Base-by-base conservation (phyloP, 2,888 invertebrate genomes). In the Acleris holmiana region DNA sequence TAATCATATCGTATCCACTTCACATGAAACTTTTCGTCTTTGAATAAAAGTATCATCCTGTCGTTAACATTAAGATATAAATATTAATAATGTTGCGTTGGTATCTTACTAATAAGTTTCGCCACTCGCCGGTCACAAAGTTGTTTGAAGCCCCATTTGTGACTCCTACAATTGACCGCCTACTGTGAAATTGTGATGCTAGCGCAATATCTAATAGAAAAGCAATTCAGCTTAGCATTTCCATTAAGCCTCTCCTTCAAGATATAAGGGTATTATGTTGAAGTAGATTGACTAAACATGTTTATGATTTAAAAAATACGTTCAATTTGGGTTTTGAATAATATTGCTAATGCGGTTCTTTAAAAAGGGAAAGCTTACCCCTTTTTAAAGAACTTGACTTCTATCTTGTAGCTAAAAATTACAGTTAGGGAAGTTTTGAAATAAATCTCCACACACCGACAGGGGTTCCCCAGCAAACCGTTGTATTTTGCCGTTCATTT, bases 371-470 rank as follows among this genome's bases (percentile, higher is more conserved):
- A n/a, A n/a, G n/a, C n/a, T n/a, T n/a, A n/a, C n/a, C n/a, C n/a
- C n/a, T n/a, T n/a, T n/a, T n/a, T n/a, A n/a, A n/a, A n/a, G n/a
- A n/a, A 8, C 13, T 18, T 17, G 13, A 13, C 10, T n/a, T 19
- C 51, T 47, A 21, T 53, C 18, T 29, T 29, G 44, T 53, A 17
- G 13, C 46, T 50, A 19, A n/a, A 57, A 46, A 59, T 67, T 54
- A 65, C 67, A 66, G 60, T 69, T 66, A 65, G 71, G 73, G 72
- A 88, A 88, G 85, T 86, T 89, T 88, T 86, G 79, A 85, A 88
- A 89, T 86, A 85, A 88, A 88, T 85, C 81, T 81, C 76, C 67
- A 73, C 73, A 77, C 78, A 78, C 73, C 78, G 82, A 82, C 83
- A 78, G 79, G 79, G 84, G 85, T 84, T 44, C 77, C 29, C 77